Base-by-base conservation (phyloP, 2,797 vertebrate species). In the Orestias chungarensis region DNA sequence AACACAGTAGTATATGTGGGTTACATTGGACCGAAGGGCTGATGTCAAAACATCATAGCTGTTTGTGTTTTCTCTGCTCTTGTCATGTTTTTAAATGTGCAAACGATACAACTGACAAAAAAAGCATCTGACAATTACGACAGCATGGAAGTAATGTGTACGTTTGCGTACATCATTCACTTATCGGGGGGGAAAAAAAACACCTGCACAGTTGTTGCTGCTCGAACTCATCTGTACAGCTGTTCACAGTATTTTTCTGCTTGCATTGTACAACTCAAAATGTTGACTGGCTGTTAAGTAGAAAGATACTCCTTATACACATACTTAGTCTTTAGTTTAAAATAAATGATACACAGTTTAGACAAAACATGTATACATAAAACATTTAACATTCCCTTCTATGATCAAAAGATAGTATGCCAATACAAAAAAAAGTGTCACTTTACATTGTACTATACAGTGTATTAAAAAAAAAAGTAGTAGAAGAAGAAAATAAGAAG, bases 361-460 rank as follows among this genome's bases (percentile, higher is more conserved):
- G 68, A 74, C 59, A 84, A 68, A 81, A 71, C 76, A 76, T 70
- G n/a, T 78, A 61, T 83, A 27, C 83, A 76, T 18, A 83, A n/a
- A 43, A 70, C 74, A 64, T 81, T 84, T 70, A 82, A 40, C 75
- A 82, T 89, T 74, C 85, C 72, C 71, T 71, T 68, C 77, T 74
- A 90, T 80, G 82, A 80, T 74, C 23, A 80, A 83, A 77, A 73
- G 33, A 84, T 81, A 81, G 79, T 85, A 84, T 80, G 72, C 73
- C 82, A 81, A 86, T 75, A 90, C 80, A 73, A 81, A 87, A 85
- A 87, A 64, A 82, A 82, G 82, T 64, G 76, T 87, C 87, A 91
- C 87, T 79, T 80, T 78, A 86, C 88, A 91, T 91, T 92, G 87
- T 91, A 88, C 71, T 83, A 88, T 81, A 88, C 82, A 91, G 82